These are phyloP conservation scores for Syngnathus typhle DNA, from an alignment of 2,113 vertebrate genomes.

Conservation along the genomic window DNA sequence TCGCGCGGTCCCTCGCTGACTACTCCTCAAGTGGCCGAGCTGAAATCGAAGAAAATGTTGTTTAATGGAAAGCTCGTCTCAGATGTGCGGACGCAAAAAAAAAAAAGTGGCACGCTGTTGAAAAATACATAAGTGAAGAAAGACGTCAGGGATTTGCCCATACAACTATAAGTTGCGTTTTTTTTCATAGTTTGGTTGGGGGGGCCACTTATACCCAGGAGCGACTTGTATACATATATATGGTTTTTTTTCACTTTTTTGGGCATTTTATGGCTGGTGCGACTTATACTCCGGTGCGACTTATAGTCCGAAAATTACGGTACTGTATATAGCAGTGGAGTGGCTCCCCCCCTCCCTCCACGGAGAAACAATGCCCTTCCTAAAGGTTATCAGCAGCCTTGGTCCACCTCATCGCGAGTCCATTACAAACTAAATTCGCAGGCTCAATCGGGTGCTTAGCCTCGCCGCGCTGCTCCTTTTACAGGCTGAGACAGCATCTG, in stretches of 20 bases:
- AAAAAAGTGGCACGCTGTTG: constrained; percentile 14
- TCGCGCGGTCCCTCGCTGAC: constrained; percentile 47
- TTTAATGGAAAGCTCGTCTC: constrained; percentile 54
- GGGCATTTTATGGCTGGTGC: no score
- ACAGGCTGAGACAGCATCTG: constrained; percentile 47
- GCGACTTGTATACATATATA: no score
- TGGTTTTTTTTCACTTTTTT: no score
- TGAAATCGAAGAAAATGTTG: constrained; percentile 46
- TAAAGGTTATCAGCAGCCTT: constrained; percentile 72
- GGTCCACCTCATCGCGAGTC: constrained; percentile 69
- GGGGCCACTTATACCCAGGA: no score
- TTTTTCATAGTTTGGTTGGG: no score
- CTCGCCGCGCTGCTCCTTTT: constrained; percentile 53
- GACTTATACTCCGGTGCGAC: no score
- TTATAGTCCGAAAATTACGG: no score
- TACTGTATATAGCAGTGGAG: constrained; percentile 15
- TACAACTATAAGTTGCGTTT: no score
- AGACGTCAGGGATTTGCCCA: constrained; percentile 51
- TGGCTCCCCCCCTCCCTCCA: constrained; percentile 27
- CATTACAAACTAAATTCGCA: constrained; percentile 67
- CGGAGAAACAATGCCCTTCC: constrained; percentile 68
- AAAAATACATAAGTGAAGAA: constrained; percentile 49
- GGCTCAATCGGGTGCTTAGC: constrained; percentile 63
- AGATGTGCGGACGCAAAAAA: constrained; percentile 55
- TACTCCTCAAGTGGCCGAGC: constrained; percentile 47